A percentile compares a stretch with the other conserved stretches of the same genome.
Evolutionary conservation across 2,113 vertebrate genomes (phyloP).

Genomic region (Ochotona princeps): DNA sequence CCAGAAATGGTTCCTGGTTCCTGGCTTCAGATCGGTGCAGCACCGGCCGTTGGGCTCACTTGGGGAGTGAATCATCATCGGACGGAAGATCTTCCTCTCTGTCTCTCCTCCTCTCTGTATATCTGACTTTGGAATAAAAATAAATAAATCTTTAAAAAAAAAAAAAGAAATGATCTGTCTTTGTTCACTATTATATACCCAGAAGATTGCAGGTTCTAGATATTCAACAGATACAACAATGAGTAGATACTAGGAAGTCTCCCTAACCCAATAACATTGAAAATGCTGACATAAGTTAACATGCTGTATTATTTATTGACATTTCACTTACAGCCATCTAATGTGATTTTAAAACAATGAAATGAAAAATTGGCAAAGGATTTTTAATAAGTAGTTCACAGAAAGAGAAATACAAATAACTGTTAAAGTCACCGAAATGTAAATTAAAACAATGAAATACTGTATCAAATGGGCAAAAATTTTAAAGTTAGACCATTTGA

Average conservation of each 20-base stretch:
- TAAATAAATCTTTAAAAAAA: too few relatives aligned
- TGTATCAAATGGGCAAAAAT: background rate
- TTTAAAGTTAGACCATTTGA: constrained; percentile 7
- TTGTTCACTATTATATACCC: background rate
- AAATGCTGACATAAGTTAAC: background rate
- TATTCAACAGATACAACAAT: constrained; percentile 8
- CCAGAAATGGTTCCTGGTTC: too few relatives aligned
- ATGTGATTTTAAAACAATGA: background rate
- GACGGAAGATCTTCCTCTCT: too few relatives aligned
- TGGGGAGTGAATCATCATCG: too few relatives aligned
- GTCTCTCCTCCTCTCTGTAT: too few relatives aligned
- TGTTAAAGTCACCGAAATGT: background rate
- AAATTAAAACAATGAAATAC: constrained; percentile 30
- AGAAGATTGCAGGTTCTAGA: background rate
- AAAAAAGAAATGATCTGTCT: background rate
- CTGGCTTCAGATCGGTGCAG: too few relatives aligned
- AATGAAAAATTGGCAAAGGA: background rate
- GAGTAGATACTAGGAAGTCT: background rate
- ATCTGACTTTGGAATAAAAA: too few relatives aligned
- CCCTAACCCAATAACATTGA: background rate
- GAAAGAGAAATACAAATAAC: background rate
- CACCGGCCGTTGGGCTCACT: too few relatives aligned
- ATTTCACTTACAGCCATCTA: background rate
- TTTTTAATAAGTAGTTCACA: background rate
- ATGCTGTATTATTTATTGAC: background rate